Evolutionary conservation across 37 sponge, comb jelly and placozoan genomes (phyloP).

Genomic region (Ianthella basta): DNA sequence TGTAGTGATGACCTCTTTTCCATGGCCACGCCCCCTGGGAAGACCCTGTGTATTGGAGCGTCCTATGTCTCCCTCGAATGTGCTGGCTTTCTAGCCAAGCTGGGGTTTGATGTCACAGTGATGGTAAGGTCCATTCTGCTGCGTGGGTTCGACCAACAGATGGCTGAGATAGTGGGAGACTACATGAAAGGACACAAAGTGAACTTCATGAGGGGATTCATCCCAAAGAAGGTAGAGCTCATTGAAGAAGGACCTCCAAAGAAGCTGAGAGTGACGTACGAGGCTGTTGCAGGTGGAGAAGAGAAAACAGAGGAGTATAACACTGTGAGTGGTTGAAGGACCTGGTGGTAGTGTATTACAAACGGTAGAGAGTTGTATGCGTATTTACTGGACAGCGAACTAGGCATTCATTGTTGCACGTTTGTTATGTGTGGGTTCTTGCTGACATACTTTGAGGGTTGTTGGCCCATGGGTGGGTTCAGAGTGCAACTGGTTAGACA

Average conservation of each 20-base stretch:
- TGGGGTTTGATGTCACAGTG: conserved; percentile 87
- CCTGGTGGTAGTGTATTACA: too few species aligned
- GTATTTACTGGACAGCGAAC: too few species aligned
- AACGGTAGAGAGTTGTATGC: too few species aligned
- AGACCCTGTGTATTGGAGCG: conserved; percentile 96
- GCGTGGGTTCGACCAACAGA: conserved; percentile 98
- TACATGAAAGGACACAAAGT: conserved; percentile 85
- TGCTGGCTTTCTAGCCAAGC: conserved; percentile 95
- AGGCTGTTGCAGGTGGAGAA: conserved; percentile 53
- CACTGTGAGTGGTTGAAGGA: conserved; percentile 57
- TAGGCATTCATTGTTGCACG: too few species aligned
- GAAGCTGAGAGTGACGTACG: conserved; percentile 68
- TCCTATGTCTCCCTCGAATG: conserved; percentile 99
- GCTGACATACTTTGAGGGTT: too few species aligned
- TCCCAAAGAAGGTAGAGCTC: conserved; percentile 86
- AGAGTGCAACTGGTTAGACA: too few species aligned
- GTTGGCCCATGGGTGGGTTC: too few species aligned
- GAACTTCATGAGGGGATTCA: conserved; percentile 75
- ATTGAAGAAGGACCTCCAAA: conserved; percentile 69
- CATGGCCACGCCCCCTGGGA: conserved; percentile 82
- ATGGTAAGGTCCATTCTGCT: conserved; percentile 97
- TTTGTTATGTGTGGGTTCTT: too few species aligned
- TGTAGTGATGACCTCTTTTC: conserved; percentile 97
- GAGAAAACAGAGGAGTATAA: conserved; percentile 68
- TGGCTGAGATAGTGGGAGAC: conserved; percentile 86